phyloP scores from a whole-genome alignment of 2,888 invertebrate species.

The Rotaria sp. region DNA sequence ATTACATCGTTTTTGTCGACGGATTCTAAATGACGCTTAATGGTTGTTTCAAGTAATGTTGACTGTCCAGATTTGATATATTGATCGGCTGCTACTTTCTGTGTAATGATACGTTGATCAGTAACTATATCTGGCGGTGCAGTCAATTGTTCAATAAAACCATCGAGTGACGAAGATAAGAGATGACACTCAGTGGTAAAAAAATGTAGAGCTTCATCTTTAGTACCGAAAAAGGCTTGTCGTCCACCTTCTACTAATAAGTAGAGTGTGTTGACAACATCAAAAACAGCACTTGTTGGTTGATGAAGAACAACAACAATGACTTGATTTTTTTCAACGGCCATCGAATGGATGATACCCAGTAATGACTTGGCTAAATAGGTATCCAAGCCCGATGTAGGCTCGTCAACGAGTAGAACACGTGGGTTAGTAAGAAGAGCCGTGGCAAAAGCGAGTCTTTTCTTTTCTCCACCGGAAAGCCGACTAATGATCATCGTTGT shows the following conservation, averaged over 20 bases:
- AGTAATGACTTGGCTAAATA: conserved; percentile 78
- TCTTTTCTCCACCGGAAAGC: conserved; percentile 90
- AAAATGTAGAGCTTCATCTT: conserved; percentile 56
- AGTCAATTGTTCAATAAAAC: neutral
- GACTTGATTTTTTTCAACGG: conserved; percentile 53
- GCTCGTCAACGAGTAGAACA: conserved; percentile 90
- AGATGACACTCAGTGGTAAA: conserved; percentile 51
- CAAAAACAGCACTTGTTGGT: conserved; percentile 58
- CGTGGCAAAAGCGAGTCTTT: conserved; percentile 84
- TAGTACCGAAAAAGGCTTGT: conserved; percentile 72
- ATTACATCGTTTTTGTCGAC: neutral
- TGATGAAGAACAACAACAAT: conserved; percentile 88
- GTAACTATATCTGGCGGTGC: neutral
- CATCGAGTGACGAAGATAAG: conserved; percentile 60
- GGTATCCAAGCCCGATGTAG: conserved; percentile 88
- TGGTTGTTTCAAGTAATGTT: neutral
- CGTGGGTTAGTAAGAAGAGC: conserved; percentile 66
- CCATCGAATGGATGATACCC: conserved; percentile 67
- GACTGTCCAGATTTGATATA: neutral
- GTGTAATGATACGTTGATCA: neutral
- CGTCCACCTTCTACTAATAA: conserved; percentile 78
- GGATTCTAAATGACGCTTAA: neutral
- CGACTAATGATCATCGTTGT: conserved; percentile 81
- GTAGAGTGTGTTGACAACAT: conserved; percentile 57
- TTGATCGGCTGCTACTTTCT: neutral